These are phyloP conservation scores for Cynopterus sphinx DNA, from an alignment of 2,797 vertebrate species.

Conservation along the genomic window DNA sequence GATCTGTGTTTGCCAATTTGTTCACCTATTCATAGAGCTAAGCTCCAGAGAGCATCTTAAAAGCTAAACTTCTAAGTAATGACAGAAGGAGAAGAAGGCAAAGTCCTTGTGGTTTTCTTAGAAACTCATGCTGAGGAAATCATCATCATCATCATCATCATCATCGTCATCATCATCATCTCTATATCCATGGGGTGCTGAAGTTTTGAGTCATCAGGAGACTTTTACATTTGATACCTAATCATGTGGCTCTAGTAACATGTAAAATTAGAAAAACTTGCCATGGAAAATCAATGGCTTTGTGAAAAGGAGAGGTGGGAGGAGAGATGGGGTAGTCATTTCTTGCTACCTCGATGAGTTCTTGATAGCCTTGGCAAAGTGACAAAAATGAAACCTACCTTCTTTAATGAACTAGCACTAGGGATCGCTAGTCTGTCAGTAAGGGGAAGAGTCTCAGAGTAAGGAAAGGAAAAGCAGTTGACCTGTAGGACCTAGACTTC, in stretches of 20 bases:
- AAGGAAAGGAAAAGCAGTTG: neutral
- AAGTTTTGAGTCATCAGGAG: neutral
- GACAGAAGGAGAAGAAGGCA: neutral
- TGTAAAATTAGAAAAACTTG: neutral
- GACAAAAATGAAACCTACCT: neutral
- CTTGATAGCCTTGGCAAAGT: neutral
- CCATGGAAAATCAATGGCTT: neutral
- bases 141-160: neutral
- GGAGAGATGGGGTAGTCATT: neutral
- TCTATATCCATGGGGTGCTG: neutral
- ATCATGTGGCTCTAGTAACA: neutral
- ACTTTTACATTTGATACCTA: neutral
- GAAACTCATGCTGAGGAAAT: neutral
- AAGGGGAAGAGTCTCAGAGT: neutral
- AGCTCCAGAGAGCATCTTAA: neutral
- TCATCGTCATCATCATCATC: neutral
- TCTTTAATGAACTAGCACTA: neutral
- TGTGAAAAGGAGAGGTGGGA: neutral
- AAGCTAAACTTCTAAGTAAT: neutral
- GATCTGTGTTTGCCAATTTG: neutral
- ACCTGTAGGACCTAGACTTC: neutral
- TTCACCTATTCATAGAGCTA: neutral
- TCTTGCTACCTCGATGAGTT: neutral
- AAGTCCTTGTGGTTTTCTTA: neutral
- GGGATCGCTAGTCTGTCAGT: neutral